These are phyloP conservation scores for Cantharis lateralis DNA, from an alignment of 2,888 invertebrate genomes.

Conservation along the genomic window DNA sequence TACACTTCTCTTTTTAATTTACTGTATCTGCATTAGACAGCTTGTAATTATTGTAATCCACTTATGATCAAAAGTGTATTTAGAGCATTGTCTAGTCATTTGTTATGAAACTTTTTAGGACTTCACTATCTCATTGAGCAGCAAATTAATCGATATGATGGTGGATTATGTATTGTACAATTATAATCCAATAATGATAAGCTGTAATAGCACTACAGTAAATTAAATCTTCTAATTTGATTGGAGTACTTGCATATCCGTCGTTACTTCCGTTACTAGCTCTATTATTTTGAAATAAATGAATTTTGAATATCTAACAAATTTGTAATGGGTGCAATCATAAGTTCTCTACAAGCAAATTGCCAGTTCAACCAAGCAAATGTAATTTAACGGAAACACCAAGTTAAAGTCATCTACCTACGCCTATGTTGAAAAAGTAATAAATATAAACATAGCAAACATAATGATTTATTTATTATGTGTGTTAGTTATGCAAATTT, in stretches of 20 bases:
- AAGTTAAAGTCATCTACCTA: no score
- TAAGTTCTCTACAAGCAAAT: no score
- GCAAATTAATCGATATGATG: neutral
- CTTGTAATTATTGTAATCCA: neutral
- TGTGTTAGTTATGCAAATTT: no score
- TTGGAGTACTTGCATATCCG: neutral
- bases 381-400: no score
- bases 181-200: neutral
- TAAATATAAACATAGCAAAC: no score
- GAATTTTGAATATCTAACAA: no score
- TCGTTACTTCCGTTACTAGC: no score
- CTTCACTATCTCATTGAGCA: neutral
- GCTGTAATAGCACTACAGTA: neutral
- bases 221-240: neutral
- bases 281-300: no score
- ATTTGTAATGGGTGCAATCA: no score
- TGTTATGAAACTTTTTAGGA: neutral
- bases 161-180: neutral
- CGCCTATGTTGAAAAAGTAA: no score
- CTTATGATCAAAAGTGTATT: neutral
- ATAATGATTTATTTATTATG: no score
- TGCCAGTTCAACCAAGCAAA: no score
- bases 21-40: neutral
- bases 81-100: neutral
- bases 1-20: neutral